phyloP scores from a whole-genome alignment of 1,140 invertebrate genomes.

The Tetraneura akinire region DNA sequence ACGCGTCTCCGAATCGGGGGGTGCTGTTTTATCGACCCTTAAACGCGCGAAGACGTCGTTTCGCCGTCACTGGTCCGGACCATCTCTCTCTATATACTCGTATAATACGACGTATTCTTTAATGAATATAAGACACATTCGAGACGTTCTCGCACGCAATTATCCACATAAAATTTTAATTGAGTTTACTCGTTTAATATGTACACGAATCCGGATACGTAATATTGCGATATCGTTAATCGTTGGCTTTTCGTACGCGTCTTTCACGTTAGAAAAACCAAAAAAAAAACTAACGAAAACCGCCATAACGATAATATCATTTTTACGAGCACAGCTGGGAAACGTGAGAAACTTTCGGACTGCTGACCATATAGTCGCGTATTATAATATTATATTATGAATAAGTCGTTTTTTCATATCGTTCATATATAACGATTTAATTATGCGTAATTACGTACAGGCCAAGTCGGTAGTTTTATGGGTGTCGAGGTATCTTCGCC shows the following conservation, averaged over 20 bases:
- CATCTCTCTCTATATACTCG: too few species aligned
- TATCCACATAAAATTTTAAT: slow-evolving; percentile 21
- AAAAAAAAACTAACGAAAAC: not conserved
- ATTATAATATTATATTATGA: too few species aligned
- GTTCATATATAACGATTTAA: too few species aligned
- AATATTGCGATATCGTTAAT: not conserved
- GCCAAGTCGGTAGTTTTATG: too few species aligned
- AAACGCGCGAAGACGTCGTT: not conserved
- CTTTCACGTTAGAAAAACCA: not conserved
- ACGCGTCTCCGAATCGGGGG: not conserved
- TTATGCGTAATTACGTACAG: too few species aligned
- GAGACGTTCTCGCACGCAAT: not conserved
- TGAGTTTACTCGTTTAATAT: not conserved
- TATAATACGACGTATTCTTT: not conserved
- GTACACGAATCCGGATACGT: not conserved
- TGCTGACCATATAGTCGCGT: too few species aligned
- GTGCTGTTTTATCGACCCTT: not conserved
- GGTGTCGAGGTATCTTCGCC: too few species aligned
- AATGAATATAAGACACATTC: not conserved
- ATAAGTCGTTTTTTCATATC: too few species aligned
- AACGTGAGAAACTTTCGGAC: too few species aligned
- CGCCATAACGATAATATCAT: too few species aligned
- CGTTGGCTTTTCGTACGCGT: not conserved
- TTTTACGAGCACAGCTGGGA: too few species aligned
- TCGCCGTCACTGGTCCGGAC: not conserved